phyloP scores from a whole-genome alignment of 2,888 invertebrate species.

The Galerucella pusilla region DNA sequence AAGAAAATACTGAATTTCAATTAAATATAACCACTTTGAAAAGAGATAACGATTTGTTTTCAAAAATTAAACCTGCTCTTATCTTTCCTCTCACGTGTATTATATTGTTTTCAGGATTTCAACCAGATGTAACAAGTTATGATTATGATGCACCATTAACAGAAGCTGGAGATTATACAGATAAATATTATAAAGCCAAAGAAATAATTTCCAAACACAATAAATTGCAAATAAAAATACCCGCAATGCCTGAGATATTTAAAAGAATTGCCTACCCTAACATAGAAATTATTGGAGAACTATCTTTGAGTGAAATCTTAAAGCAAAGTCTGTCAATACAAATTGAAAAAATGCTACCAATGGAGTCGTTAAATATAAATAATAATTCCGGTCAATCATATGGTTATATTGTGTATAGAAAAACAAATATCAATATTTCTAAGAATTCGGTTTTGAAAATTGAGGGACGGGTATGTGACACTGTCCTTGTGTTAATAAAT shows the following conservation, averaged over 20 bases:
- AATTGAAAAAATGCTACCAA: slow-evolving; percentile 42
- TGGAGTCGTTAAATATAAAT: slow-evolving; percentile 61
- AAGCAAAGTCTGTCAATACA: neutral
- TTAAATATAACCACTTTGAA: too few relatives aligned
- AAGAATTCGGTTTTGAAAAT: slow-evolving; percentile 56
- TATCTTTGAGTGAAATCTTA: slow-evolving; percentile 17
- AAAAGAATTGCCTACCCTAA: slow-evolving; percentile 57
- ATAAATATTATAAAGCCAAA: slow-evolving; percentile 76
- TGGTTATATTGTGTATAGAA: slow-evolving; percentile 69
- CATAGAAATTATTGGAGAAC: slow-evolving; percentile 43
- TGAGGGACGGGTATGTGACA: slow-evolving; percentile 64
- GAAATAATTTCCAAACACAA: slow-evolving; percentile 63
- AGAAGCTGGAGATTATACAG: slow-evolving; percentile 89
- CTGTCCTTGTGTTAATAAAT: slow-evolving; percentile 67
- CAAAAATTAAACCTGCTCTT: too few relatives aligned
- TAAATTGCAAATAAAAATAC: slow-evolving; percentile 52
- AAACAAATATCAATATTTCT: slow-evolving; percentile 52
- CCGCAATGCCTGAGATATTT: slow-evolving; percentile 54
- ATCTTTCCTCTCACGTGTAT: too few relatives aligned
- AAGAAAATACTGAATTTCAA: too few relatives aligned
- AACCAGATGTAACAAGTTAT: slow-evolving; percentile 62
- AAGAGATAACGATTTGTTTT: too few relatives aligned
- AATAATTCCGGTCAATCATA: slow-evolving; percentile 67
- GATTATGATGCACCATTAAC: slow-evolving; percentile 91
- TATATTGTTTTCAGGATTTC: slow-evolving; percentile 43